phyloP scores from a whole-genome alignment of 2,888 invertebrate genomes.

The Hymenopus coronatus region DNA sequence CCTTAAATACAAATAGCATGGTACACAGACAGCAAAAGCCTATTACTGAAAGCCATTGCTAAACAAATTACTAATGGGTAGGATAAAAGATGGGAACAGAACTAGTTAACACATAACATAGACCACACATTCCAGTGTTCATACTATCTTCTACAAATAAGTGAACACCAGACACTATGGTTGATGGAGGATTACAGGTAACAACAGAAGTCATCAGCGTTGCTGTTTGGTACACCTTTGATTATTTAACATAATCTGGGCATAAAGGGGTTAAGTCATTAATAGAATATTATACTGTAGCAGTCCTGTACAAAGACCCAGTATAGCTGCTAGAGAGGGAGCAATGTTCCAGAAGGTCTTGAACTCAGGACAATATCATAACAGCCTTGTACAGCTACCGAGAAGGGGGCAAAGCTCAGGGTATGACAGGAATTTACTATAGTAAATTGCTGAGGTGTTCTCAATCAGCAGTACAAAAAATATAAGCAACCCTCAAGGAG shows the following conservation, averaged over 20 bases:
- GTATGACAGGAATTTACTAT: no score
- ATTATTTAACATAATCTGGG: not conserved
- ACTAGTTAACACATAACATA: not conserved
- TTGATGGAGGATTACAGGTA: not conserved
- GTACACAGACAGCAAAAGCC: not conserved
- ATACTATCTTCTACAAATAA: not conserved
- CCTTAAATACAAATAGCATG: not conserved
- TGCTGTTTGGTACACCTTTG: not conserved
- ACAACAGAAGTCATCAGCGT: not conserved
- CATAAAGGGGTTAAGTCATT: not conserved
- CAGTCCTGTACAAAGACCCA: not conserved
- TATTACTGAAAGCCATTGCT: not conserved
- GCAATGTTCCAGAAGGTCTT: no score
- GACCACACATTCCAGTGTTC: not conserved
- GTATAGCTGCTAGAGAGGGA: no score
- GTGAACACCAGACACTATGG: not conserved
- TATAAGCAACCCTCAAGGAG: no score
- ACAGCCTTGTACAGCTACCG: no score
- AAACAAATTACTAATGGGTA: not conserved
- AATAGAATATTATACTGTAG: not conserved
- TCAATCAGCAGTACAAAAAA: no score
- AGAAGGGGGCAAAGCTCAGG: no score
- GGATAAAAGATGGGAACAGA: not conserved
- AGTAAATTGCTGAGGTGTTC: no score
- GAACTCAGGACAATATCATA: no score